A percentile compares a stretch with the other conserved stretches of the same genome.
These are phyloP conservation scores for Hirtodrosophila alboralis DNA, from an alignment of 2,888 invertebrate species.

Conservation along the genomic window DNA sequence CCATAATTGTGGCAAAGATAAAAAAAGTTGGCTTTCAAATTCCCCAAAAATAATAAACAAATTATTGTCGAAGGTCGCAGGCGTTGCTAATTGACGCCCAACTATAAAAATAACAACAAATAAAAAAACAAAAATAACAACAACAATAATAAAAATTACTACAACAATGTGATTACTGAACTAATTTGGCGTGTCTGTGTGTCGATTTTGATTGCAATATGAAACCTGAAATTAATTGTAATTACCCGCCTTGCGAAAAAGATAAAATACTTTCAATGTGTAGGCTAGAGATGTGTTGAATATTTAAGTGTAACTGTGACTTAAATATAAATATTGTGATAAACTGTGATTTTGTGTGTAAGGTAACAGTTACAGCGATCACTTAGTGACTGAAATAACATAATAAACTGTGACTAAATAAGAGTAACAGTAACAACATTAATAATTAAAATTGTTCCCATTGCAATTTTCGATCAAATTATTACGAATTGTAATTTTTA, in stretches of 20 bases:
- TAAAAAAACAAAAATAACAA: slow-evolving; percentile 10
- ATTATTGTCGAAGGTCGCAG: slow-evolving; percentile 48
- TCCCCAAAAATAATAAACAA: slow-evolving; percentile 9
- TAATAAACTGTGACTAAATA: too few relatives aligned
- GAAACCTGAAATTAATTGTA: slow-evolving; percentile 76
- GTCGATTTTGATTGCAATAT: slow-evolving; percentile 69
- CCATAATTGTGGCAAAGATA: slow-evolving; percentile 6
- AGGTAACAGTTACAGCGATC: too few relatives aligned
- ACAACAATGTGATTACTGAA: slow-evolving; percentile 49
- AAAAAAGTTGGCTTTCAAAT: slow-evolving; percentile 34
- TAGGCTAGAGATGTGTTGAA: neutral
- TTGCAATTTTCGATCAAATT: too few relatives aligned
- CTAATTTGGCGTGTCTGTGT: slow-evolving; percentile 49
- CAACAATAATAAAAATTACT: slow-evolving; percentile 22
- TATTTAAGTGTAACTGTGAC: too few relatives aligned
- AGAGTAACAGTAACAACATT: too few relatives aligned
- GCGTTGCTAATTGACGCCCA: slow-evolving; percentile 46
- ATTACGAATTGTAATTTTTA: too few relatives aligned
- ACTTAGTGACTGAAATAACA: too few relatives aligned
- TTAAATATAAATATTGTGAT: too few relatives aligned
- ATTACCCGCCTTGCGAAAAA: slow-evolving; percentile 55
- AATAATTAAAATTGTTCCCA: too few relatives aligned
- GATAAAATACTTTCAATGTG: slow-evolving; percentile 44
- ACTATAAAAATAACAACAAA: slow-evolving; percentile 13
- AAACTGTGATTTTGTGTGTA: too few relatives aligned